Evolutionary conservation across 2,113 vertebrate species (phyloP).

Genomic region (Silurus glanis): DNA sequence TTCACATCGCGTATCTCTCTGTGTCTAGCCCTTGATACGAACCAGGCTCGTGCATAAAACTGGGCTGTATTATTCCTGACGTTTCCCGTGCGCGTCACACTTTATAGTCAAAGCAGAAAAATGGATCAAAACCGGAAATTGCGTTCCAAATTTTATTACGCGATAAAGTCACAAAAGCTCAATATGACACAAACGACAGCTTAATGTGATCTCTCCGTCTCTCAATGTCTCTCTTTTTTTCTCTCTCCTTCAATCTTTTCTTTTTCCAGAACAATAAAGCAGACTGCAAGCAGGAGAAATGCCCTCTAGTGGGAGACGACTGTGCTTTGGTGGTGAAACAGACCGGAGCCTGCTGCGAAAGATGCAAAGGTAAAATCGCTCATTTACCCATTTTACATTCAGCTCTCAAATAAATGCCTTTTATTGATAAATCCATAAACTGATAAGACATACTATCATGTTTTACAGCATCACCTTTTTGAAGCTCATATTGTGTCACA

Average conservation of each 20-base stretch:
- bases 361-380: slow-evolving; percentile 85
- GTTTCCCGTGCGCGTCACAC: not conserved
- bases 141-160: not conserved
- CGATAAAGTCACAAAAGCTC: not conserved
- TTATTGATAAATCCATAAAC: not conserved
- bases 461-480: no score
- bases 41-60: slow-evolving; percentile 11
- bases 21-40: not conserved
- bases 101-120: not conserved
- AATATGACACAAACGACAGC: not conserved
- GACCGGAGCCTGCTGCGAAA: slow-evolving; percentile 91
- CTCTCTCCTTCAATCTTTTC: not conserved
- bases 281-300: slow-evolving; percentile 95
- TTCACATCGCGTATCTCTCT: not conserved
- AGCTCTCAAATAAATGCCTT: not conserved
- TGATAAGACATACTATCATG: no score
- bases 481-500: no score
- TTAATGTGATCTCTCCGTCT: not conserved
- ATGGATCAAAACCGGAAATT: not conserved
- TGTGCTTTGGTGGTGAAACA: slow-evolving; percentile 94
- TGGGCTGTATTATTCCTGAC: not conserved
- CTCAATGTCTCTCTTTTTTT: not conserved
- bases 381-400: not conserved
- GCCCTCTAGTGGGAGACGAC: slow-evolving; percentile 83
- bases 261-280: slow-evolving; percentile 87